Conservation (phyloP, 2,888 invertebrate genomes). For the Nemurella pictetii region DNA sequence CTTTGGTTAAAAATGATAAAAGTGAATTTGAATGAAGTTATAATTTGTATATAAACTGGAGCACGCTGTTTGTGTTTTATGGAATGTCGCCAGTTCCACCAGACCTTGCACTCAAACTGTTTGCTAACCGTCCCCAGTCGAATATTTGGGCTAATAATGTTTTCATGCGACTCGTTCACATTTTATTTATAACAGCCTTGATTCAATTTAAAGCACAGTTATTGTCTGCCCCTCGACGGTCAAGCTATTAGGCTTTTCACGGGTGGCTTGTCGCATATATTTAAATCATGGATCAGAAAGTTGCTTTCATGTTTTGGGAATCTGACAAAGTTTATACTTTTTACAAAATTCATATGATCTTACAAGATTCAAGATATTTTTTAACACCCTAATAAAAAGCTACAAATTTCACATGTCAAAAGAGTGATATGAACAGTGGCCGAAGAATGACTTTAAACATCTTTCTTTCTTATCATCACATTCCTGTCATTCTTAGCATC, state of each 20-base stretch:
- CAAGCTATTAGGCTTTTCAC: neutral
- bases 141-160: constrained; percentile 18
- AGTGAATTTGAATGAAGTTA: neutral
- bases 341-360: no score
- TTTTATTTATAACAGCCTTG: neutral
- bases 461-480: no score
- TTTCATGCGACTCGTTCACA: neutral
- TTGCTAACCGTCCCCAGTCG: neutral
- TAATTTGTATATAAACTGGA: neutral
- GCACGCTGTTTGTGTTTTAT: neutral
- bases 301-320: no score
- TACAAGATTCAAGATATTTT: no score
- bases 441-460: no score
- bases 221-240: neutral
- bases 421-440: neutral
- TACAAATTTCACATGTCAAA: neutral
- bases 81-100: neutral
- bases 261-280: neutral
- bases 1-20: neutral
- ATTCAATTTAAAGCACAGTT: neutral
- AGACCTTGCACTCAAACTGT: constrained; percentile 6
- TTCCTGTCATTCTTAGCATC: no score
- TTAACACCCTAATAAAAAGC: no score
- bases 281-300: no score
- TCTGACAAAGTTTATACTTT: no score